These are phyloP conservation scores for Falcaria lacertinaria DNA, from an alignment of 2,888 invertebrate genomes.

Conservation along the genomic window DNA sequence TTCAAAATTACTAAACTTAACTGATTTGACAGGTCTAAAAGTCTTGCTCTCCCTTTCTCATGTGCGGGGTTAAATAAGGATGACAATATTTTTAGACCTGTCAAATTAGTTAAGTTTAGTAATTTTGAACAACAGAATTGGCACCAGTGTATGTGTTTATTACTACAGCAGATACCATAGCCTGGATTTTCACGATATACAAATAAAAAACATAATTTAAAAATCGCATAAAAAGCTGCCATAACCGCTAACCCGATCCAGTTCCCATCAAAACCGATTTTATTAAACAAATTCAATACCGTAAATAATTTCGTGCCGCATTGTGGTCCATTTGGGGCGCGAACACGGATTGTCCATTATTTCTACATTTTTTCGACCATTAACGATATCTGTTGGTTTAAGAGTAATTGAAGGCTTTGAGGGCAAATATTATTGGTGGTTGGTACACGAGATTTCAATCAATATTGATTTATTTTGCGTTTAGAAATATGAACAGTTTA, in stretches of 20 bases:
- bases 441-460: not conserved
- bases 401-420: not conserved
- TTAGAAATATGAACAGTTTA: too few relatives aligned
- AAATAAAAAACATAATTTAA: not conserved
- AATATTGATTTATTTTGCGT: not conserved
- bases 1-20: too few relatives aligned
- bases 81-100: too few relatives aligned
- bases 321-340: not conserved
- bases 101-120: too few relatives aligned
- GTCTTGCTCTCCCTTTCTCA: too few relatives aligned
- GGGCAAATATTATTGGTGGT: not conserved
- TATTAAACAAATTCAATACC: not conserved
- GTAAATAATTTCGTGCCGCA: not conserved
- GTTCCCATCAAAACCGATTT: not conserved
- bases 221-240: not conserved
- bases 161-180: too few relatives aligned
- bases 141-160: too few relatives aligned
- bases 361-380: not conserved
- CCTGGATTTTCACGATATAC: too few relatives aligned
- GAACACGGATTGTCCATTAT: slow-evolving; percentile 3
- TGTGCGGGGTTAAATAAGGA: too few relatives aligned
- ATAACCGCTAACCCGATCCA: not conserved
- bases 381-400: not conserved
- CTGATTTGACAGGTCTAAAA: too few relatives aligned
- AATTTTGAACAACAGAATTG: too few relatives aligned